Base-by-base conservation (phyloP, 2,888 invertebrate species). In the Parnassius apollo region DNA sequence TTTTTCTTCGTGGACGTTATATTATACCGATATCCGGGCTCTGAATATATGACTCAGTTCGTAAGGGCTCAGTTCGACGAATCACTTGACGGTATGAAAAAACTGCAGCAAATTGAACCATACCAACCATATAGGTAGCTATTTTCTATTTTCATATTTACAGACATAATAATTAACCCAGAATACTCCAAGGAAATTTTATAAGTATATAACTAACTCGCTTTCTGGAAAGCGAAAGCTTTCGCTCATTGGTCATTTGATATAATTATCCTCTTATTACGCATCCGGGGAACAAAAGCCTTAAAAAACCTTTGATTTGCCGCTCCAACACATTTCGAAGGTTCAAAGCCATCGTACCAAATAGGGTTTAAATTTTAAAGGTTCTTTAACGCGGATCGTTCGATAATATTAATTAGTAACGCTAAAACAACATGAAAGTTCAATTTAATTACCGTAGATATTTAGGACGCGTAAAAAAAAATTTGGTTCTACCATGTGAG, bases 221-320 rank as follows among this genome's bases (percentile, higher is more conserved):
- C 57, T 63, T 59, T 61, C 60, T 52, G 56, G 65, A 70, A 66
- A 69, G 66, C 18, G 18, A 18, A 18, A 18, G 18, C 18, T 18
- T 18, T 18, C 18, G 18, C 64, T 69, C 68, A 71, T 68, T 78
- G 81, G 81, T 77, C 76, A 79, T 78, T 78, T 78, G 75, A 78
- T 77, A 74, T 82, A 78, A 83, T 85, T 82, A 82, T 78, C 81
- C 81, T 77, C 71, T 76, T 80, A 78, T 80, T 80, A 80, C 81
- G 81, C 77, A 77, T 74, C 77, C 75, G 75, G 69, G 76, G 80
- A 85, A 80, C 82, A 83, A 85, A 82, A 80, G 81, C 81, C 81
- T 78, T 76, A 82, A 85, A 86, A 83, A 80, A 76, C 88, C 89
- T 91, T 91, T 91, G 91, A 87, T 84, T 85, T 90, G 87, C 91